Conservation (phyloP, 2,888 invertebrate genomes). For the Neria commutata region DNA sequence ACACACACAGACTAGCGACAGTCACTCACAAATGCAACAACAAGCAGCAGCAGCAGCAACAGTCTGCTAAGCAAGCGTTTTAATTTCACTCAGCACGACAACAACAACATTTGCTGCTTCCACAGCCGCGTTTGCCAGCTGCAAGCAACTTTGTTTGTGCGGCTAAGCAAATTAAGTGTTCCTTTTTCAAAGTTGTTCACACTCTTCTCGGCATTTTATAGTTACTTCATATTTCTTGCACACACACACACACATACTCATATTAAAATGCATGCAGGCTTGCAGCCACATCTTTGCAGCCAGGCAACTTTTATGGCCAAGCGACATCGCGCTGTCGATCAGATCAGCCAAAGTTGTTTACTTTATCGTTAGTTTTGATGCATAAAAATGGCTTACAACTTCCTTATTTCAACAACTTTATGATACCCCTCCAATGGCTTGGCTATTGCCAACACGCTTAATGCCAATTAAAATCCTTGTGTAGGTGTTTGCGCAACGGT, state of each 20-base stretch:
- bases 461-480: no score
- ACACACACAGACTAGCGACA: background rate
- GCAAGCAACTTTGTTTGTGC: background rate
- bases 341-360: no score
- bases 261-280: background rate
- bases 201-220: background rate
- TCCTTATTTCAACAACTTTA: background rate
- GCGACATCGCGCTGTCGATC: no score
- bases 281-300: background rate
- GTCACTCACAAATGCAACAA: background rate
- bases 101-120: background rate
- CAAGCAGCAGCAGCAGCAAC: background rate
- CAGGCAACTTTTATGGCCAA: background rate
- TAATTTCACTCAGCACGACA: background rate
- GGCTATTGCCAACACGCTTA: no score
- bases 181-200: background rate
- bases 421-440: no score
- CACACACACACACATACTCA: background rate
- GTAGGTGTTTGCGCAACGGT: no score
- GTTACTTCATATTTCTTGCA: no score
- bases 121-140: background rate
- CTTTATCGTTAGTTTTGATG: background rate
- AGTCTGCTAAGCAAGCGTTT: background rate
- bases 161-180: background rate
- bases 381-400: background rate